A percentile compares a stretch with the other conserved stretches of the same genome.
These are phyloP conservation scores for Clostera curtula DNA, from an alignment of 2,888 invertebrate genomes.

Conservation along the genomic window DNA sequence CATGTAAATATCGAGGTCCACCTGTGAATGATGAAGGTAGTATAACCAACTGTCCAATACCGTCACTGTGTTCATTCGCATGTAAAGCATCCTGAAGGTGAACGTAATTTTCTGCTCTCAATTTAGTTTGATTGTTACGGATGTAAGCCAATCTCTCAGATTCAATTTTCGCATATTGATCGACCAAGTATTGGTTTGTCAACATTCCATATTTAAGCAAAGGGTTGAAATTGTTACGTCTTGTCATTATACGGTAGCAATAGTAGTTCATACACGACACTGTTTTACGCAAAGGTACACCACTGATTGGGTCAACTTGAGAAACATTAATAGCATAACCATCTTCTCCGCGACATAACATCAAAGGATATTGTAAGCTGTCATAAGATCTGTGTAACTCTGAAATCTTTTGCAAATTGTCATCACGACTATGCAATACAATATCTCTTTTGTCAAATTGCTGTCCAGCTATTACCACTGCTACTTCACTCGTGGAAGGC, in stretches of 20 bases:
- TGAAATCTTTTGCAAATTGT: constrained; percentile 17
- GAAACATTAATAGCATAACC: constrained; percentile 17
- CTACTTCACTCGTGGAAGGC: constrained; percentile 21
- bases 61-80: constrained; percentile 9
- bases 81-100: constrained; percentile 14
- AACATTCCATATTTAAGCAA: constrained; percentile 16
- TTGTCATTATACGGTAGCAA: constrained; percentile 14
- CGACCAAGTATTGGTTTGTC: constrained; percentile 14
- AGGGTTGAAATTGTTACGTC: constrained; percentile 14
- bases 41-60: constrained; percentile 9
- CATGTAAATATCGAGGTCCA: constrained; percentile 14
- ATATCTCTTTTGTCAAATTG: constrained; percentile 23
- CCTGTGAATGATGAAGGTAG: constrained; percentile 15
- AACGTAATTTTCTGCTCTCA: constrained; percentile 14
- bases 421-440: constrained; percentile 18
- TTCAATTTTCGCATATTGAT: constrained; percentile 19
- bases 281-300: constrained; percentile 13
- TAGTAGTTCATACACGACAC: constrained; percentile 17
- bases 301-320: constrained; percentile 14
- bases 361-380: constrained; percentile 22
- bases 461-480: constrained; percentile 20
- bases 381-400: constrained; percentile 23
- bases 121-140: constrained; percentile 13
- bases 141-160: constrained; percentile 14
- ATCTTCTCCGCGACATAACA: constrained; percentile 20